Evolutionary conservation across 2,113 vertebrate genomes (phyloP).

Genomic region (Hyperopisus bebe): DNA sequence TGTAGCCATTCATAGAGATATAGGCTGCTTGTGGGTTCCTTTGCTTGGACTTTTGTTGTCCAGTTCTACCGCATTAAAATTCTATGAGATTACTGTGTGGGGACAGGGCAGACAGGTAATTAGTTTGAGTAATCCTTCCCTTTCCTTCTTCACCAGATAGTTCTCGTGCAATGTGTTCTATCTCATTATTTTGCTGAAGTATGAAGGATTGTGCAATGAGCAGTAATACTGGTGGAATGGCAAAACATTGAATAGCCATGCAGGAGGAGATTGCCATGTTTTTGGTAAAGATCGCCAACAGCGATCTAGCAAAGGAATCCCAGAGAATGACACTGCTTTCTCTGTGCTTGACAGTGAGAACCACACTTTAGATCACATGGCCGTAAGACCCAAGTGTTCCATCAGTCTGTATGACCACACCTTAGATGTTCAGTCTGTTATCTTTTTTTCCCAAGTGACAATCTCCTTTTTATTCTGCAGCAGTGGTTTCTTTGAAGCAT

Average conservation of each 20-base stretch:
- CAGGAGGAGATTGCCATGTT: background rate
- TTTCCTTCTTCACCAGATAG: background rate
- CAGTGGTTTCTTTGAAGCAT: background rate
- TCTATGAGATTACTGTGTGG: background rate
- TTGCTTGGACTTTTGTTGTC: background rate
- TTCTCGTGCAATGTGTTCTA: background rate
- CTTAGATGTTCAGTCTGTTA: background rate
- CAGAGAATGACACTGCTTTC: background rate
- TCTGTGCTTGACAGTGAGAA: background rate
- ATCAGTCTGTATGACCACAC: background rate
- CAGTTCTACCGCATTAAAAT: background rate
- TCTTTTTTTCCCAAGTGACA: background rate
- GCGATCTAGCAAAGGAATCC: background rate
- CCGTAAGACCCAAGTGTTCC: background rate
- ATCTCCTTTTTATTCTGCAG: background rate
- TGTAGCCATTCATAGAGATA: background rate
- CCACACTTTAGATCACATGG: background rate
- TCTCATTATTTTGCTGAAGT: background rate
- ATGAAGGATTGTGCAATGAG: background rate
- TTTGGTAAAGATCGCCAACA: background rate
- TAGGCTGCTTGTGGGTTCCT: background rate
- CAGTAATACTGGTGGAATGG: background rate
- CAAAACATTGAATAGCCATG: background rate
- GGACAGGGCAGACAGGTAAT: background rate
- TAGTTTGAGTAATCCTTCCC: background rate